Evolutionary conservation across 2,113 vertebrate genomes (phyloP).

Genomic region (Malurus elegans): DNA sequence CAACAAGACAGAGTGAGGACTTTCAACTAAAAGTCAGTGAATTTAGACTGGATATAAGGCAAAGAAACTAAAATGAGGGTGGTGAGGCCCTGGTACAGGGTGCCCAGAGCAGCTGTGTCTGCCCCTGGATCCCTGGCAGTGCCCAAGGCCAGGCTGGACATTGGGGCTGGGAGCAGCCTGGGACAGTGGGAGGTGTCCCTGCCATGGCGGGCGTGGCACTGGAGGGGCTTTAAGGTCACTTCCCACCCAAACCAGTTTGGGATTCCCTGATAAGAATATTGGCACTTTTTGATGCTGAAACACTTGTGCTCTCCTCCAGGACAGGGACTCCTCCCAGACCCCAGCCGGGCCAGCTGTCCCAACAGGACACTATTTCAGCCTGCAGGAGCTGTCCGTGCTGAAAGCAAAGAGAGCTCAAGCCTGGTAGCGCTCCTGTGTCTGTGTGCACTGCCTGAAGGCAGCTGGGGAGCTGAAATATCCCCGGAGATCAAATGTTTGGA

Average conservation of each 20-base stretch:
- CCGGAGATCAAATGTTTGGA: neutral
- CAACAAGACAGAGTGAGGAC: neutral
- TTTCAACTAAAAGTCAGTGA: neutral
- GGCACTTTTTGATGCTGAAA: neutral
- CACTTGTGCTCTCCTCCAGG: neutral
- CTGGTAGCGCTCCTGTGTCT: neutral
- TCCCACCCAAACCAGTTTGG: neutral
- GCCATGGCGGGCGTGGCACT: neutral
- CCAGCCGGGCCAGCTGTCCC: neutral
- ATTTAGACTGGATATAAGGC: neutral
- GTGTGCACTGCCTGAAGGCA: neutral
- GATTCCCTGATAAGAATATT: neutral
- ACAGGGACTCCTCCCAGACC: neutral
- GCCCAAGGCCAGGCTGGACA: rapidly evolving
- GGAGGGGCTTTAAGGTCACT: neutral
- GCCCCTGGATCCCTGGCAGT: neutral
- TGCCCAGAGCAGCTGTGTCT: neutral
- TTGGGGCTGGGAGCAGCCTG: neutral
- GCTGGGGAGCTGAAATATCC: neutral
- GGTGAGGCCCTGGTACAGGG: rapidly evolving
- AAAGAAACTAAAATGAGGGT: neutral
- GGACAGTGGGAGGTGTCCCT: neutral
- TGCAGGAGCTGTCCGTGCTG: neutral
- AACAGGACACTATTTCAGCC: neutral
- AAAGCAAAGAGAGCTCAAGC: neutral